Percentiles rank a stretch among this genome's conserved stretches.
Conservation (phyloP, 2,888 invertebrate species). For the Mythimna loreyi region DNA sequence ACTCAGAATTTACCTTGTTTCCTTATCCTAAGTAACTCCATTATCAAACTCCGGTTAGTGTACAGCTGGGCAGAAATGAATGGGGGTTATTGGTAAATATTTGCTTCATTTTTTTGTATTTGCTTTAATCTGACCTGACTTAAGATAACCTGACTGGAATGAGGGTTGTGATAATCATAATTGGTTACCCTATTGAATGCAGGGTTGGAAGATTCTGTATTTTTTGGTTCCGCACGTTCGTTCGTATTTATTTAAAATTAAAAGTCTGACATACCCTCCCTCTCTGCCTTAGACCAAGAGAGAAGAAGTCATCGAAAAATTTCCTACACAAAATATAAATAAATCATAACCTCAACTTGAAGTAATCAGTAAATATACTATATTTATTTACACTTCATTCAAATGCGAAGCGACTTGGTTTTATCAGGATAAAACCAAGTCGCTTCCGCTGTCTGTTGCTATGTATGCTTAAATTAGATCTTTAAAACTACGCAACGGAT, state of each 20-base stretch:
- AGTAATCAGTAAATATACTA: background rate
- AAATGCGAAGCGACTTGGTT: too few relatives aligned
- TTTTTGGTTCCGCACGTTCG: background rate
- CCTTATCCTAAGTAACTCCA: slow-evolving; percentile 51
- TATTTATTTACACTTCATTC: too few relatives aligned
- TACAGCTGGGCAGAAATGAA: slow-evolving; percentile 34
- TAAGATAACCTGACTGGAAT: slow-evolving; percentile 13
- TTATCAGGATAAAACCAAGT: too few relatives aligned
- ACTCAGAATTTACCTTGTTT: slow-evolving; percentile 34
- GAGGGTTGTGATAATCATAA: slow-evolving; percentile 35
- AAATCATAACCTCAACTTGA: background rate
- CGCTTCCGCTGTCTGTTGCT: too few relatives aligned
- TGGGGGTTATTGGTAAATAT: slow-evolving; percentile 47
- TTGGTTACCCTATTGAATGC: slow-evolving; percentile 21
- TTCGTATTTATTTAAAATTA: background rate
- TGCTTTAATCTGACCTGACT: slow-evolving; percentile 41
- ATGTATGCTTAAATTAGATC: too few relatives aligned
- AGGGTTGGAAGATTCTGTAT: background rate
- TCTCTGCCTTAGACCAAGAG: too few relatives aligned
- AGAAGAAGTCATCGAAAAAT: too few relatives aligned
- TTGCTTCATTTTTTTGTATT: slow-evolving; percentile 53
- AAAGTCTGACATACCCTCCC: too few relatives aligned
- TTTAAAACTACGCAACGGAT: too few relatives aligned
- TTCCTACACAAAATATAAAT: too few relatives aligned
- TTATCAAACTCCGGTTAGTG: slow-evolving; percentile 49